Evolutionary conservation across 2,797 vertebrate genomes (phyloP).

Genomic region (Anabas testudineus): DNA sequence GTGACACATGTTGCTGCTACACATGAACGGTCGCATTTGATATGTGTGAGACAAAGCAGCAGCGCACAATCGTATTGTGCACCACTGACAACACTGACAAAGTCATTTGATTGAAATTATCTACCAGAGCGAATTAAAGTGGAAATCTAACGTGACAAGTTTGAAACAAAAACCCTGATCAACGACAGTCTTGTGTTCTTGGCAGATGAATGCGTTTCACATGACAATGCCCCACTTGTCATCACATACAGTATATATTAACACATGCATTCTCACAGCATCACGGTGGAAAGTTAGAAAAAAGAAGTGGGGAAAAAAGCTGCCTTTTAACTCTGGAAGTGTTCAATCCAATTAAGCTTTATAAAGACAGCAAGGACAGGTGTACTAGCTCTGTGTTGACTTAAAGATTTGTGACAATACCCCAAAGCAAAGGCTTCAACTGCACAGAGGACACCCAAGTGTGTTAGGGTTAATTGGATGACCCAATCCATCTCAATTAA

Average conservation of each 20-base stretch:
- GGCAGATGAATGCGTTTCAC: slow-evolving; percentile 20
- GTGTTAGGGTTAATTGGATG: slow-evolving; percentile 87
- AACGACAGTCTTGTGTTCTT: background rate
- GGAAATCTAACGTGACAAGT: slow-evolving; percentile 24
- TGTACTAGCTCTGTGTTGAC: slow-evolving; percentile 69
- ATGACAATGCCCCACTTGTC: slow-evolving; percentile 8
- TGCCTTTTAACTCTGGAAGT: slow-evolving; percentile 55
- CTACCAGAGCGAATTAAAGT: slow-evolving; percentile 17
- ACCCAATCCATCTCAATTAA: slow-evolving; percentile 87
- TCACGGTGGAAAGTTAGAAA: background rate
- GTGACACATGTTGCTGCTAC: slow-evolving; percentile 15
- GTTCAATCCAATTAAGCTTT: slow-evolving; percentile 79
- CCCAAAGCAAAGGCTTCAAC: slow-evolving; percentile 79
- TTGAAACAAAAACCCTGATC: slow-evolving; percentile 32
- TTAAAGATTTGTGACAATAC: slow-evolving; percentile 81
- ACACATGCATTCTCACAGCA: slow-evolving; percentile 14
- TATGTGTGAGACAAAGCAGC: slow-evolving; percentile 18
- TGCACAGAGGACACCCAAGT: slow-evolving; percentile 80
- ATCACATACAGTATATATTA: slow-evolving; percentile 32
- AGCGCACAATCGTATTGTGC: slow-evolving; percentile 2
- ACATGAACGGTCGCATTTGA: slow-evolving; percentile 11
- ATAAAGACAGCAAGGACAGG: slow-evolving; percentile 77
- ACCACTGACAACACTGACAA: slow-evolving; percentile 6
- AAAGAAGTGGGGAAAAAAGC: background rate
- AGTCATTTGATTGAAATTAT: slow-evolving; percentile 26